Base-by-base conservation (phyloP, 2,888 invertebrate genomes). In the Thyatira batis region DNA sequence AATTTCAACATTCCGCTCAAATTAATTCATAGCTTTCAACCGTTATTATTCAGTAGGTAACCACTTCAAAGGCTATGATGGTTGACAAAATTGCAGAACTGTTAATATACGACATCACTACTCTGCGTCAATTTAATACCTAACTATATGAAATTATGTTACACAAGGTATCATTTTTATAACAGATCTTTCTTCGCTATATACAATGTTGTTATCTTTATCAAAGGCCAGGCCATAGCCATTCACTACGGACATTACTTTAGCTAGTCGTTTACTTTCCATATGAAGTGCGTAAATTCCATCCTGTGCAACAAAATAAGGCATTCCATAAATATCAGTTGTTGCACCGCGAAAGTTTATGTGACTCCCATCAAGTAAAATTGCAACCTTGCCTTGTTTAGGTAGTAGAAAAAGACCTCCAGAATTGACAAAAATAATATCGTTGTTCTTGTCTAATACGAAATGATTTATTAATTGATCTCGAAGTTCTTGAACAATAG, bases 181-280 rank as follows among this genome's bases (percentile, higher is more conserved):
- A n/a, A 85, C 78, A n/a, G 80, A 72, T 55, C 84, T 70, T 57
- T 82, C 83, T 49, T 82, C 75, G 54, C 84, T 77, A 55, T 79
- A 86, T 61, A 87, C 58, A 46, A 86, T 80, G 54, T 81, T 80
- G 60, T 87, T 84, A 60, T 78, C 60, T 57, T 65, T 78, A 67
- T 85, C 84, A 56, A 85, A 86, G 21, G 85, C 82, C 61, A 86
- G 58, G 52, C 80, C 85, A 49, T 77, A 81, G 11, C 82, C 81
- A 58, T 84, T 78, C 51, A 73, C 67, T 10, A 86, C 49, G 0
- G 69, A 21, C 20, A 82, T 58, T 51, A 77, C 59, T 57, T 73
- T 73, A 20, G 61, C 56, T 13, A 81, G 53, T 28, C 66, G 69
- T 52, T 73, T 76, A 33, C 60, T 76, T 48, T 62, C 59, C 52